Evolutionary conservation across 2,113 vertebrate genomes (phyloP), one percentile per base, ranked within the genome.

Genomic region (Typhlomys cinereus): DNA sequence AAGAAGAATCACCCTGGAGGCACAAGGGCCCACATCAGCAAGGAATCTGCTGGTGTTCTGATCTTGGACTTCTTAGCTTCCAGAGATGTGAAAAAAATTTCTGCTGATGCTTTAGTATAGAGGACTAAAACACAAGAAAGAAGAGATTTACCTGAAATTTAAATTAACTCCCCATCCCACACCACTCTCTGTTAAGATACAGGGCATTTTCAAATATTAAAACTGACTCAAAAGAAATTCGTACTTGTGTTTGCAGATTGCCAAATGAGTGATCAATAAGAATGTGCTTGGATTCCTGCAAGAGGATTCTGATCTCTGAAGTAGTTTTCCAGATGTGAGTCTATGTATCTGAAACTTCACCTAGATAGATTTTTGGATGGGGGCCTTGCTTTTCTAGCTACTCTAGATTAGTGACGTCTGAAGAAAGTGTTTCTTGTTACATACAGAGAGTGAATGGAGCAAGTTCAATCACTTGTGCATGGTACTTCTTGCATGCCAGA

Each of bases 221-320:
- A 91, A 78, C n/a, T 78, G 52, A 15, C 25, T 80, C 54, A 67
- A 50, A 83, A 85, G 50, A 13, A 74, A 90, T 70, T 73, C 8
- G 66, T 92, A 36, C 89, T 92, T 71, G 91, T 85, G 44, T 95
- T 87, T 89, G 21, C 52, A 90, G n/a, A 67, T 34, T 91, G 31
- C n/a, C n/a, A 73, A 95, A 79, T 74, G 92, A 82, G 36, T 81
- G 70, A 41, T 52, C 75, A 75, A 1, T 90, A 86, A 76, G 29
- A 90, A 78, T 94, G 89, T 61, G 88, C 50, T 91, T 80, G 54
- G 23, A 62, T 90, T 92, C 20, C 48, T 89, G 21, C 2, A 69
- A n/a, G n/a, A n/a, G n/a, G 76, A 78, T 85, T 84, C 61, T 80
- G 25, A 92, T 78, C 36, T 69, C 69, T 87, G 73, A 74, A 87